phyloP scores from a whole-genome alignment of 2,797 vertebrate genomes.

The Sebastes nivosus region DNA sequence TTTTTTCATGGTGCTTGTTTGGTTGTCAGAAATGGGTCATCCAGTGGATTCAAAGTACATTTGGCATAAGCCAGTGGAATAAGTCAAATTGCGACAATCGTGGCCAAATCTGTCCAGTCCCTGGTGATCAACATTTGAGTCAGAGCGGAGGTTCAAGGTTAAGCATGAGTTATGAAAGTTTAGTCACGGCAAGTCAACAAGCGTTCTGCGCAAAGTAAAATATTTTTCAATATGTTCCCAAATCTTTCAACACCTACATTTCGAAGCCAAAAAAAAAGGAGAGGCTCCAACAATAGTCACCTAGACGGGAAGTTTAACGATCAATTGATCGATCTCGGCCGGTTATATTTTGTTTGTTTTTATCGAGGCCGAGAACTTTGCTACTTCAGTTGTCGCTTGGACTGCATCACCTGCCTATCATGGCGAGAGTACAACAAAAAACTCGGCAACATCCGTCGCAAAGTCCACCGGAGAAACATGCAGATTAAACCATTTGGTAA shows the following conservation, averaged over 20 bases:
- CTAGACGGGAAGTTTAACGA: conserved; percentile 42
- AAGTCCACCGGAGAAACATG: conserved; percentile 39
- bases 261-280: conserved; percentile 11
- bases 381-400: conserved; percentile 33
- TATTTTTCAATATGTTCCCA: conserved; percentile 1
- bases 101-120: conserved; percentile 44
- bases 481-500: conserved; percentile 33
- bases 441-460: conserved; percentile 38
- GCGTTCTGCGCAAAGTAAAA: neutral
- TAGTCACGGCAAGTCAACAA: conserved; percentile 20
- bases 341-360: conserved; percentile 49
- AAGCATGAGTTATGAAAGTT: conserved; percentile 16
- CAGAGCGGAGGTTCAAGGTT: conserved; percentile 46
- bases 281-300: conserved; percentile 22
- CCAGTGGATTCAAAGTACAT: conserved; percentile 66
- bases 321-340: conserved; percentile 49
- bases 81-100: conserved; percentile 53
- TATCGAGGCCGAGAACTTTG: conserved; percentile 33
- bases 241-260: conserved; percentile 5
- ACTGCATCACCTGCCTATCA: conserved; percentile 33
- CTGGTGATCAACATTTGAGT: conserved; percentile 43
- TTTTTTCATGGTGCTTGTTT: conserved; percentile 29
- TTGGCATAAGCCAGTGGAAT: conserved; percentile 49
- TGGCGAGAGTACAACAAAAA: conserved; percentile 13
- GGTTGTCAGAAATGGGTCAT: conserved; percentile 57